phyloP scores from a whole-genome alignment of 2,113 vertebrate genomes.

The Kryptolebias marmoratus region DNA sequence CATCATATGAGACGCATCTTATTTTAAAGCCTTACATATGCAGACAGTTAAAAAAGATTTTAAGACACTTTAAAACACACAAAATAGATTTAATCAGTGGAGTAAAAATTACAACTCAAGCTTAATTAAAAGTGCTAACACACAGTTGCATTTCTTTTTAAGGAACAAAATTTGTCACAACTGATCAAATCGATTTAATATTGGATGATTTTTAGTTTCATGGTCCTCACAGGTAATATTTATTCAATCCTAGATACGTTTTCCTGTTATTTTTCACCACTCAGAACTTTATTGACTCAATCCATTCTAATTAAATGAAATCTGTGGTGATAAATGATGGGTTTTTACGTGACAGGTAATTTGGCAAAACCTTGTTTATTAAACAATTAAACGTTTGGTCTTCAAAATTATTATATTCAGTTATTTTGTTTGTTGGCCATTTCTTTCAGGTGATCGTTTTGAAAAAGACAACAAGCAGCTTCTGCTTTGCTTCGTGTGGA shows the following conservation, averaged over 20 bases:
- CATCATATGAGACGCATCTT: background rate
- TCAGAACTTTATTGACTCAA: background rate
- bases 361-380: background rate
- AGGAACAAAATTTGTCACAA: background rate
- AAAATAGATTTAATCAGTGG: background rate
- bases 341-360: background rate
- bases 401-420: too few species aligned
- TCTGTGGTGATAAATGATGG: background rate
- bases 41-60: background rate
- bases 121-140: background rate
- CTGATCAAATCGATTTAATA: too few species aligned
- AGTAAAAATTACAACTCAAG: too few species aligned
- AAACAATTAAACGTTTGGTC: background rate
- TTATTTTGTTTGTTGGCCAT: background rate
- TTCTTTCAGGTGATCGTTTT: background rate
- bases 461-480: slow-evolving; percentile 19
- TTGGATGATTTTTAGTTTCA: too few species aligned
- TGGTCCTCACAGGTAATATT: background rate
- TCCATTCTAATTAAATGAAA: background rate
- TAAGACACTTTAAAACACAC: background rate
- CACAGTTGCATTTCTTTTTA: background rate
- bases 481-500: slow-evolving; percentile 75
- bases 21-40: background rate
- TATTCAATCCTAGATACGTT: background rate
- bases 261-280: background rate